These are phyloP conservation scores for Lepus europaeus DNA, from an alignment of 2,113 vertebrate genomes.

Conservation along the genomic window DNA sequence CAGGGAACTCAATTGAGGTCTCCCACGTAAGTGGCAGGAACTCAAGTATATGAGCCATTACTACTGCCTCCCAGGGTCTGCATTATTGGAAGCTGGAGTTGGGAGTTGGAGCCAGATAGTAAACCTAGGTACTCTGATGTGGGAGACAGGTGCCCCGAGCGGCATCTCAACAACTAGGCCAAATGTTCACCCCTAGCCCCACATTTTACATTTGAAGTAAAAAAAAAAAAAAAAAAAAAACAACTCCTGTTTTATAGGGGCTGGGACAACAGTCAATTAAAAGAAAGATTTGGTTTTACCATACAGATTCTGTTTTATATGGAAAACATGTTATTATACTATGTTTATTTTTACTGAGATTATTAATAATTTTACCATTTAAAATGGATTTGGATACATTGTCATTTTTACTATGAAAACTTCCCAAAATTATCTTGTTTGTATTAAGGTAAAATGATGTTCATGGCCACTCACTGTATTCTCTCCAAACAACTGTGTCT, in stretches of 20 bases:
- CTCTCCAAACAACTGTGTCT: neutral
- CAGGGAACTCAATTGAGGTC: too few species aligned
- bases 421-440: neutral
- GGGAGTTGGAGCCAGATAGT: too few species aligned
- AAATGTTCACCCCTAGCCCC: neutral
- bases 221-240: too few species aligned
- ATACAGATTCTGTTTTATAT: neutral
- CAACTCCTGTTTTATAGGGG: neutral
- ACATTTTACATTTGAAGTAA: neutral
- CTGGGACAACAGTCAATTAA: neutral
- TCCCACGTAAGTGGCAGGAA: too few species aligned
- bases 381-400: neutral
- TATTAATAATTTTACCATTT: neutral
- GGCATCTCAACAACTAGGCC: too few species aligned
- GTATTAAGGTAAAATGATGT: neutral
- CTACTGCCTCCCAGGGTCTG: too few species aligned
- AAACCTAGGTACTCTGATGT: too few species aligned
- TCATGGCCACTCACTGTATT: neutral
- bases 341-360: neutral
- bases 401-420: constrained; percentile 24
- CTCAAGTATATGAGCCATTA: too few species aligned
- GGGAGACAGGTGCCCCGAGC: too few species aligned
- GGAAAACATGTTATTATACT: neutral
- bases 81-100: too few species aligned
- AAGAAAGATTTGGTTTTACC: neutral